Percentiles rank a stretch among this genome's conserved stretches.
phyloP scores from a whole-genome alignment of 1,140 invertebrate species.

The Hylaeus volcanicus region DNA sequence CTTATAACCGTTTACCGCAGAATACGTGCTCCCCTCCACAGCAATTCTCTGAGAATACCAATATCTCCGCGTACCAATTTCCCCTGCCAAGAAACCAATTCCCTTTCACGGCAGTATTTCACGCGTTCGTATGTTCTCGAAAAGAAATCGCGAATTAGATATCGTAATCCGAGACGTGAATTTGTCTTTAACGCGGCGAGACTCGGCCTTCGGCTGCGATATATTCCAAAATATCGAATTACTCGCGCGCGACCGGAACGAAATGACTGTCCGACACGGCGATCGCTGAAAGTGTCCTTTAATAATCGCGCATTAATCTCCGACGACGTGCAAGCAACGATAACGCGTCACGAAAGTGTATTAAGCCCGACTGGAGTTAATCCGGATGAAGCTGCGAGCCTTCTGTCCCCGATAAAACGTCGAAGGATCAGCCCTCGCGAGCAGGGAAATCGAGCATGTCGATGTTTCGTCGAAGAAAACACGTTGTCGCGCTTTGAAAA shows the following conservation, averaged over 20 bases:
- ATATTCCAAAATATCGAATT: background rate
- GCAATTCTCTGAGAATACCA: conserved; percentile 11
- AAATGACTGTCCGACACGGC: background rate
- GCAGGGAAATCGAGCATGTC: background rate
- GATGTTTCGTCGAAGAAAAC: conserved; percentile 3
- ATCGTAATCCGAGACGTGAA: too few relatives aligned
- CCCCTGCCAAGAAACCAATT: background rate
- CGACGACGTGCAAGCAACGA: conserved; percentile 7
- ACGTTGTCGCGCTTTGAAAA: background rate
- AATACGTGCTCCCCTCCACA: background rate
- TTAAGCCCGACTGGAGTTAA: conserved; percentile 52
- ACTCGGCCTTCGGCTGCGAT: too few relatives aligned
- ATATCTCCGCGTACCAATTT: conserved; percentile 13
- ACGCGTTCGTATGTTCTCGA: background rate
- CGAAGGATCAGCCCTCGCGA: background rate
- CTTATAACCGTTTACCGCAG: background rate
- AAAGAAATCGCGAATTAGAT: background rate
- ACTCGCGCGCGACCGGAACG: background rate
- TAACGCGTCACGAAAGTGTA: conserved; percentile 37
- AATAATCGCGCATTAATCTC: conserved; percentile 57
- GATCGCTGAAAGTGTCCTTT: background rate
- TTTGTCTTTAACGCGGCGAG: too few relatives aligned
- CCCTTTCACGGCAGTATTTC: background rate
- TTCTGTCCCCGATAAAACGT: conserved; percentile 42
- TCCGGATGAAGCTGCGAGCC: conserved; percentile 43